These are phyloP conservation scores for Hippocampus barbouri DNA, from an alignment of 2,113 vertebrate genomes.

Conservation along the genomic window DNA sequence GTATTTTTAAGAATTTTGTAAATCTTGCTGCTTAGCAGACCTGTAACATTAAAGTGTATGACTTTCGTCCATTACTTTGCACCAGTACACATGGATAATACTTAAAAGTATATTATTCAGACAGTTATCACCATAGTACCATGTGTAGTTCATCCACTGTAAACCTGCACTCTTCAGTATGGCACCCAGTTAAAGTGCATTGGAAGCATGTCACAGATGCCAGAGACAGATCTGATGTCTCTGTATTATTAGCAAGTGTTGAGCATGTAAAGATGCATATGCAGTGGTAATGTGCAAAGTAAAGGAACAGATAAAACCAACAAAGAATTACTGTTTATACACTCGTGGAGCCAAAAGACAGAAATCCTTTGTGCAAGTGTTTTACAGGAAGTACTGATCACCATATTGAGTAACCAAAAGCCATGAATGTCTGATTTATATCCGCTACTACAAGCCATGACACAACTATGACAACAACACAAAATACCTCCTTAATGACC, in stretches of 20 bases:
- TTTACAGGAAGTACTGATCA: constrained; percentile 19
- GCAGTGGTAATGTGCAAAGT: background rate
- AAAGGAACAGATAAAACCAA: background rate
- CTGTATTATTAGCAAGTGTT: background rate
- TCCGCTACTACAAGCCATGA: constrained; percentile 19
- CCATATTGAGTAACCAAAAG: background rate
- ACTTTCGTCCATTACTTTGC: background rate
- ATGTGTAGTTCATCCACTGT: background rate
- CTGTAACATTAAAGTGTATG: background rate
- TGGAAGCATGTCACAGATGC: background rate
- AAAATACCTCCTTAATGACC: constrained; percentile 4
- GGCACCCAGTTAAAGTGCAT: background rate
- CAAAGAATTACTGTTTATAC: background rate
- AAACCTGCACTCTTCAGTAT: background rate
- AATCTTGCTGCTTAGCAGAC: background rate
- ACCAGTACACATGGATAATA: background rate
- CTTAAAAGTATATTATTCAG: background rate
- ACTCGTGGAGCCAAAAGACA: background rate
- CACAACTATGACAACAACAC: background rate
- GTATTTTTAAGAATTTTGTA: background rate
- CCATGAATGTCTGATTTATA: constrained; percentile 25
- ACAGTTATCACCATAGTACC: background rate
- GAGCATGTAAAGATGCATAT: background rate
- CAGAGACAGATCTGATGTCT: background rate
- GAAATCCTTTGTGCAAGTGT: background rate